Base-by-base conservation (phyloP, 2,888 invertebrate genomes). In the Sericinus montela region DNA sequence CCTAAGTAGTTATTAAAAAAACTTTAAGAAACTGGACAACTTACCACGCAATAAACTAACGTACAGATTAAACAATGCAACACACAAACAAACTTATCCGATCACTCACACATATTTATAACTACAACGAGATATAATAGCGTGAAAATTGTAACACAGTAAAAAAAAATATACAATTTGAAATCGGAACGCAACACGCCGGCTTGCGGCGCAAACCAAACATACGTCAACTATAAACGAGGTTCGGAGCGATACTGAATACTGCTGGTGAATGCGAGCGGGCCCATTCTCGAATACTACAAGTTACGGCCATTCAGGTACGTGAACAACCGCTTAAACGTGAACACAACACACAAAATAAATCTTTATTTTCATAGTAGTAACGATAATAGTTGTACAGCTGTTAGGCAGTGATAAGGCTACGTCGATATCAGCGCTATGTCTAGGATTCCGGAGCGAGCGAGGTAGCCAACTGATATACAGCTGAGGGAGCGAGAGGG, bases 391-490 rank as follows among this genome's bases (percentile, higher is more conserved):
- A 73, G 63, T 77, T 52, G 64, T 51, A 52, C 60, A 59, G 53
- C 48, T 19, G 13, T 42, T 40, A 45, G 42, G 48, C 58, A 73
- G 67, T 86, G 86, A 86, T 87, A 87, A 85, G 81, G 72, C 77
- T 79, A 80, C 84, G 86, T 87, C 87, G 85, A 87, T 87, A 87
- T 83, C 85, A 85, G 72, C 75, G 76, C 81, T 80, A 75, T 72
- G 86, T 84, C 87, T 86, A 84, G 85, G 82, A 84, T 78, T 68
- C 71, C 69, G 62, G 72, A 70, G 60, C 59, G 75, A 83, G 63
- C 41, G 80, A 68, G 81, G 77, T 50, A 48, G 67, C 45, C 11
- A 41, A 57, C 52, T 47, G 16, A 39, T 48, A 50, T 43, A 29
- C 14, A 30, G 6, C 25, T 19, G 75, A 48, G 57, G 11, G 67